Evolutionary conservation across 1,140 invertebrate species (phyloP), one percentile per base, ranked within the genome.

Genomic region (Orussus abietinus): DNA sequence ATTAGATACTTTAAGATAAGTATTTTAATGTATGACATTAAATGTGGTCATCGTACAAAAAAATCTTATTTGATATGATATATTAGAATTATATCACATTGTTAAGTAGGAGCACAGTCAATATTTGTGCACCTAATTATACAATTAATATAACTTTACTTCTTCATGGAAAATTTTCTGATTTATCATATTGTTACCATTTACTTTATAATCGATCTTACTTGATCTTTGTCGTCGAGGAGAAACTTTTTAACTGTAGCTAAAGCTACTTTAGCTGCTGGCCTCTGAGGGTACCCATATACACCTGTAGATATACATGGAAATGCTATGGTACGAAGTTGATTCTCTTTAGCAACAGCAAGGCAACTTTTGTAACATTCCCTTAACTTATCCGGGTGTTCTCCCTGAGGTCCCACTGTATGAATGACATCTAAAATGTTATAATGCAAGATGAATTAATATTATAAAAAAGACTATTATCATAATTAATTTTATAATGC

Each of bases 281-380:
- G 62, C 48, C 79, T 75, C 70, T 84, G 83, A 1, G 89, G 89
- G 72, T 90, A 93, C 3, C 85, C 86, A 75, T 90, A 92, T 42
- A 91, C 78, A 9, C 89, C 89, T 35, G 90, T 92, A 0, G 87
- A 88, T 56, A 92, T 89, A 49, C 88, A 92, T 12, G 89, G 88
- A 65, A 93, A 90, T 22, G 88, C 85, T 17, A 93, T 79, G 4
- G 82, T 77, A 43, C 75, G 72, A 1, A 92, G 43, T 2, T 80
- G 66, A 51, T 88, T 76, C 42, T 81, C 69, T 38, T 73, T 69
- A 19, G 80, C 69, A 5, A 82, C 30, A 1, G 77, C 60, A 1
- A 93, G 64, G 63, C 78, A 80, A 17, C 79, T 84, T 47, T 75
- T 66, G 54, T 92, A 92, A 61, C 86, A 88, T 9, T 78, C 77